A percentile compares a stretch with the other conserved stretches of the same genome.
These are phyloP conservation scores for Mactromeris polynyma DNA, from an alignment of 2,888 invertebrate species.

Conservation along the genomic window DNA sequence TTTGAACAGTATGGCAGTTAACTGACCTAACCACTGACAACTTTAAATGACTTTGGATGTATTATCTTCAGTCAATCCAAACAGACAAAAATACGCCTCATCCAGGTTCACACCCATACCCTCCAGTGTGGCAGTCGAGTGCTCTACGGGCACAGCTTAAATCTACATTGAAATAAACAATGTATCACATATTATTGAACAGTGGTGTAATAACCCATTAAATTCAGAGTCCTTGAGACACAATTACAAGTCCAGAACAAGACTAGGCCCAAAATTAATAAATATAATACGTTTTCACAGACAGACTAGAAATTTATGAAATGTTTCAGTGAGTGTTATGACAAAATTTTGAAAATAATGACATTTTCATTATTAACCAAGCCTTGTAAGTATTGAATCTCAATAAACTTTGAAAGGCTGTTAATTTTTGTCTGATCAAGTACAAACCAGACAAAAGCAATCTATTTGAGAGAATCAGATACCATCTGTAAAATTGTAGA, in stretches of 20 bases:
- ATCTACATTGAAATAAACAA: no score
- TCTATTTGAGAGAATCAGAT: not conserved
- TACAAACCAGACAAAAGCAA: not conserved
- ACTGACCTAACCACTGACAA: no score
- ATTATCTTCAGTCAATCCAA: no score
- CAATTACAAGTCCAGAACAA: not conserved
- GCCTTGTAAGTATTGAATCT: not conserved
- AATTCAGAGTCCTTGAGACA: not conserved
- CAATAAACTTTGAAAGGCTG: not conserved
- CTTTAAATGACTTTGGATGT: no score
- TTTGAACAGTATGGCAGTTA: no score
- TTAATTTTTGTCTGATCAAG: not conserved
- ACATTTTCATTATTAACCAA: not conserved
- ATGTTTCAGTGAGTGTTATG: not conserved
- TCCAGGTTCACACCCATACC: no score
- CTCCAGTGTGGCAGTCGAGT: no score
- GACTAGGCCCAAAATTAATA: not conserved
- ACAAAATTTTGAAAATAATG: not conserved
- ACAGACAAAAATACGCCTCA: no score
- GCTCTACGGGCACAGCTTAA: no score
- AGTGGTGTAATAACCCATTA: no score
- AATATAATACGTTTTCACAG: not conserved
- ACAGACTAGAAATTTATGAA: not conserved
- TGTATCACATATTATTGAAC: no score
- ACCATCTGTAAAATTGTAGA: not conserved